Evolutionary conservation across 2,113 vertebrate genomes (phyloP).

Genomic region (Cyrtonyx montezumae): DNA sequence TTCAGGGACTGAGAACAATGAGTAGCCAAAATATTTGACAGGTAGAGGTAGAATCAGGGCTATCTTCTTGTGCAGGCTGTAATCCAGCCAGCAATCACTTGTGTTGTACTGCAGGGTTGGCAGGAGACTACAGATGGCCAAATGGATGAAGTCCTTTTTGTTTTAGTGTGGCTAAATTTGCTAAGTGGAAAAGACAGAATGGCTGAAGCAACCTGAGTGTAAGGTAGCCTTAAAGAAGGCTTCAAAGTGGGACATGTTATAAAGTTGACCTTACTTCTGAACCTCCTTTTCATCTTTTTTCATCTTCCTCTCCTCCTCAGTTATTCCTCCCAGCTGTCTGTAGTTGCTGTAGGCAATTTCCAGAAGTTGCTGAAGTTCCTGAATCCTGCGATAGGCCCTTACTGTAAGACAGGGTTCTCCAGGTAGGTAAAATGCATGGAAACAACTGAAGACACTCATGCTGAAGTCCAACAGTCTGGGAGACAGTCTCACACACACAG

Average conservation of each 20-base stretch:
- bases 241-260: not conserved
- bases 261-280: conserved; percentile 73
- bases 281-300: conserved; percentile 70
- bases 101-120: not conserved
- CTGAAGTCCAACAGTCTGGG: not conserved
- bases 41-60: not conserved
- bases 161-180: not conserved
- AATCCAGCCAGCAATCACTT: not conserved
- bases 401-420: conserved; percentile 72
- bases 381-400: conserved; percentile 79
- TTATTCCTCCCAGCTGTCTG: conserved; percentile 83
- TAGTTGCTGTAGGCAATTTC: conserved; percentile 84
- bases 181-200: not conserved
- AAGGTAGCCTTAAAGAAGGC: not conserved
- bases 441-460: not conserved
- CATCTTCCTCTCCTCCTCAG: conserved; percentile 74
- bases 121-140: not conserved
- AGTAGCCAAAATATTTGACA: not conserved
- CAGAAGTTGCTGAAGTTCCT: conserved; percentile 75
- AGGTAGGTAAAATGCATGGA: not conserved
- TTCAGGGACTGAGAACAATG: not conserved
- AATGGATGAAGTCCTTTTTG: not conserved
- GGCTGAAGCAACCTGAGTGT: not conserved
- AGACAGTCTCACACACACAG: not conserved
- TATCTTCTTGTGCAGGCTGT: not conserved